These are phyloP conservation scores for Mimumesa dahlbomi DNA, from an alignment of 2,888 invertebrate genomes.

Conservation along the genomic window DNA sequence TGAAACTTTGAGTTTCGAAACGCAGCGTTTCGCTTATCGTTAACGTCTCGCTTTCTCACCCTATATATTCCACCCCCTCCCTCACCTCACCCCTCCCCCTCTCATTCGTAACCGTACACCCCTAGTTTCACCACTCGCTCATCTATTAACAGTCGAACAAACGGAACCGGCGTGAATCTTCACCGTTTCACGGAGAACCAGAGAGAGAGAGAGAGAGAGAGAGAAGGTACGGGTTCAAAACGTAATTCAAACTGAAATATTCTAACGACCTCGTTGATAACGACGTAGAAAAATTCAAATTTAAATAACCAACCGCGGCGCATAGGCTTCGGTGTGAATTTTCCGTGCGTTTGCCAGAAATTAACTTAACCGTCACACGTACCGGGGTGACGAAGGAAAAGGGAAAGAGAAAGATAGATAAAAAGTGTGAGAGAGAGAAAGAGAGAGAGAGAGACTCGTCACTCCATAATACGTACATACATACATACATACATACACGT, in stretches of 20 bases:
- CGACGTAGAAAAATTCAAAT: background rate
- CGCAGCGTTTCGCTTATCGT: constrained; percentile 21
- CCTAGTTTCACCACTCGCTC: too few species aligned
- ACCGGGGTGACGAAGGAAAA: too few species aligned
- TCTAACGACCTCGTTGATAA: background rate
- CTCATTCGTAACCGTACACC: too few species aligned
- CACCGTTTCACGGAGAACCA: too few species aligned
- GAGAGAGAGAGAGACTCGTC: background rate
- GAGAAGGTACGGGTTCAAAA: too few species aligned
- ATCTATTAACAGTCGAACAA: too few species aligned
- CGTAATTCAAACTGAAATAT: background rate
- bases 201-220: too few species aligned
- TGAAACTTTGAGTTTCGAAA: constrained; percentile 51
- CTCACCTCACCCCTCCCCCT: too few species aligned
- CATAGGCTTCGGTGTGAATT: background rate
- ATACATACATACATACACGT: too few species aligned
- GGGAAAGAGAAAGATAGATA: too few species aligned
- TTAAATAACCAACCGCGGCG: background rate
- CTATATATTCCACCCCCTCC: background rate
- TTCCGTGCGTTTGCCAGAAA: constrained; percentile 14
- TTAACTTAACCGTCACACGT: constrained; percentile 8
- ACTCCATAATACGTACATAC: constrained; percentile 9
- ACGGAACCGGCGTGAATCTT: too few species aligned
- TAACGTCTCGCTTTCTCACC: background rate
- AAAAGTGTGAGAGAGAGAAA: too few species aligned